These are phyloP conservation scores for Ochropacha duplaris DNA, from an alignment of 2,888 invertebrate genomes.

Conservation along the genomic window DNA sequence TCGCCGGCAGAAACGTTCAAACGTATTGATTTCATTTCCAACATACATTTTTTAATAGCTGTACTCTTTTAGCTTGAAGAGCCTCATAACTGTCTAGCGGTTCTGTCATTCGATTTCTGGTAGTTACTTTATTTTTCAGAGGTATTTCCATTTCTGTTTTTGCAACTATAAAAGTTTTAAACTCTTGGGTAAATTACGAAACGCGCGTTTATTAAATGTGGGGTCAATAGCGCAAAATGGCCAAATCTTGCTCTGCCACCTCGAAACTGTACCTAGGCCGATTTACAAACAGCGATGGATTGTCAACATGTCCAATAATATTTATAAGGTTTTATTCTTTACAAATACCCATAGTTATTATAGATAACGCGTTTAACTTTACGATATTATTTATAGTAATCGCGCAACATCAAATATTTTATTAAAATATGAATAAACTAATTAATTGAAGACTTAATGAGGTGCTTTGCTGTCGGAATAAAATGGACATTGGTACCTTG, in stretches of 20 bases:
- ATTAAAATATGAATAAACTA: constrained; percentile 13
- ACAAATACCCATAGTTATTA: neutral
- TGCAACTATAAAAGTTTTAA: neutral
- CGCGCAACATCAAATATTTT: neutral
- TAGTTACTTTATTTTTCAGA: neutral
- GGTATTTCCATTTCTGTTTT: neutral
- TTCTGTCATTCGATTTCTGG: neutral
- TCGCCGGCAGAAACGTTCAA: constrained; percentile 63
- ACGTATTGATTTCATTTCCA: constrained; percentile 74
- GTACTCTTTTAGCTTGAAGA: constrained; percentile 20
- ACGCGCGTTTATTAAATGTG: too few species aligned
- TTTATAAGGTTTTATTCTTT: too few species aligned
- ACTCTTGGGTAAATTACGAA: neutral
- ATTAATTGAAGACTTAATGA: constrained; percentile 41
- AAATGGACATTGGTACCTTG: constrained; percentile 5
- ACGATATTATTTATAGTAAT: neutral
- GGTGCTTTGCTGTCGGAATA: constrained; percentile 19
- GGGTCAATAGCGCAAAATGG: neutral
- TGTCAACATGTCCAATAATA: too few species aligned
- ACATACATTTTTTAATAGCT: constrained; percentile 68
- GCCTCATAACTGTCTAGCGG: constrained; percentile 4
- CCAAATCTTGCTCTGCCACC: neutral
- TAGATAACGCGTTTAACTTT: neutral
- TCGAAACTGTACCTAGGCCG: too few species aligned
- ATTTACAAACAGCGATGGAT: too few species aligned